Percentiles rank a stretch among this genome's conserved stretches.
phyloP scores from a whole-genome alignment of 2,888 invertebrate species.

The Sylvicola cinctus region DNA sequence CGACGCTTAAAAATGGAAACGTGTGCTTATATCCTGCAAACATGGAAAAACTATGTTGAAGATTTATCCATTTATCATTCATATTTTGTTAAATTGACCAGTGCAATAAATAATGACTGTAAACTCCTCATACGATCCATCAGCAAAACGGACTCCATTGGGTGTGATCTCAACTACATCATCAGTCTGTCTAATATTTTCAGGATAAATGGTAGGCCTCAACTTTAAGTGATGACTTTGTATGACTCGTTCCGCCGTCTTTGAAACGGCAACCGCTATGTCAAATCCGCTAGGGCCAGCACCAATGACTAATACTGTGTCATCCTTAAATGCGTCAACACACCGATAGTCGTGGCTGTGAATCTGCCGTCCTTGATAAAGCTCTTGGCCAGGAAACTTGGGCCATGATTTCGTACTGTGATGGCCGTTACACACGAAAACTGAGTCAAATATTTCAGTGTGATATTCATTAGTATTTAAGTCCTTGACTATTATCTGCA shows the following conservation, averaged over 20 bases:
- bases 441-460: slow-evolving; percentile 47
- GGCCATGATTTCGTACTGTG: slow-evolving; percentile 62
- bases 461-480: slow-evolving; percentile 13
- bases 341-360: slow-evolving; percentile 76
- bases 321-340: slow-evolving; percentile 45
- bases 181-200: slow-evolving; percentile 42
- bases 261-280: slow-evolving; percentile 45
- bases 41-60: too few relatives aligned
- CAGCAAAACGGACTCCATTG: slow-evolving; percentile 34
- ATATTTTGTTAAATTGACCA: too few relatives aligned
- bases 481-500: slow-evolving; percentile 18
- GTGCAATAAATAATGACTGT: slow-evolving; percentile 62
- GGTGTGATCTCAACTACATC: slow-evolving; percentile 35
- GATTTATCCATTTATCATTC: too few relatives aligned
- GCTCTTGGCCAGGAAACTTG: slow-evolving; percentile 40
- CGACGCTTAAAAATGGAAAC: slow-evolving; percentile 51
- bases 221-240: slow-evolving; percentile 49
- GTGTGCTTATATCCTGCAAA: slow-evolving; percentile 56
- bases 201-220: slow-evolving; percentile 40
- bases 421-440: slow-evolving; percentile 73
- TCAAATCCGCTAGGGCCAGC: slow-evolving; percentile 77
- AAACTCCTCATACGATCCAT: slow-evolving; percentile 39
- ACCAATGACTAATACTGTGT: slow-evolving; percentile 59
- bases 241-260: slow-evolving; percentile 36
- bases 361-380: slow-evolving; percentile 32